phyloP scores from a whole-genome alignment of 2,113 vertebrate genomes.

The Leptobrachium ailaonicum region DNA sequence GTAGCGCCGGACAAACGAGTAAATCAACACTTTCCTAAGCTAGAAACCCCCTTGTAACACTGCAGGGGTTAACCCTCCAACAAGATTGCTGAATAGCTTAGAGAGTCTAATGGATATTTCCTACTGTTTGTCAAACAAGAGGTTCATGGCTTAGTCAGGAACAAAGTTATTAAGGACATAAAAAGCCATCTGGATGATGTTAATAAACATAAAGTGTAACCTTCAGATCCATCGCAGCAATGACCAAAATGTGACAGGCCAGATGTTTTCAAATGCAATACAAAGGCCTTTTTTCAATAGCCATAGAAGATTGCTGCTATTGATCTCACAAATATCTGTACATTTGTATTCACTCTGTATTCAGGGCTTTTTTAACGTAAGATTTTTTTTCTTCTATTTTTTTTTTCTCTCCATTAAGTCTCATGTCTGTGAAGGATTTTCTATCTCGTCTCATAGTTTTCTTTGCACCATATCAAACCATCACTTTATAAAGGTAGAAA shows the following conservation, averaged over 20 bases:
- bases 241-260: slow-evolving; percentile 71
- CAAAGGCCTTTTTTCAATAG: slow-evolving; percentile 8
- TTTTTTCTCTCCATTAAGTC: background rate
- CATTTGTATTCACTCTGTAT: slow-evolving; percentile 11
- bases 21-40: too few relatives aligned
- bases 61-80: slow-evolving; percentile 28
- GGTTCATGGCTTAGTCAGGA: slow-evolving; percentile 83
- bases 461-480: background rate
- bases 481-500: background rate
- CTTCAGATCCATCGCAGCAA: slow-evolving; percentile 73
- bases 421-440: background rate
- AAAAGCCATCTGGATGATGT: slow-evolving; percentile 81
- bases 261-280: slow-evolving; percentile 53
- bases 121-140: slow-evolving; percentile 75
- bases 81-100: slow-evolving; percentile 58
- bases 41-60: slow-evolving; percentile 1
- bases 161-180: slow-evolving; percentile 86
- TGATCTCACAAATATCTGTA: slow-evolving; percentile 39
- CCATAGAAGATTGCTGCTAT: slow-evolving; percentile 18
- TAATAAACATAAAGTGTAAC: slow-evolving; percentile 84
- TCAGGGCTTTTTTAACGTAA: slow-evolving; percentile 30
- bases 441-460: background rate
- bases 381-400: background rate
- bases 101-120: slow-evolving; percentile 75
- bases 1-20: background rate